Evolutionary conservation across 1,140 invertebrate species (phyloP).

Genomic region (Cardiocondyla obscurior): DNA sequence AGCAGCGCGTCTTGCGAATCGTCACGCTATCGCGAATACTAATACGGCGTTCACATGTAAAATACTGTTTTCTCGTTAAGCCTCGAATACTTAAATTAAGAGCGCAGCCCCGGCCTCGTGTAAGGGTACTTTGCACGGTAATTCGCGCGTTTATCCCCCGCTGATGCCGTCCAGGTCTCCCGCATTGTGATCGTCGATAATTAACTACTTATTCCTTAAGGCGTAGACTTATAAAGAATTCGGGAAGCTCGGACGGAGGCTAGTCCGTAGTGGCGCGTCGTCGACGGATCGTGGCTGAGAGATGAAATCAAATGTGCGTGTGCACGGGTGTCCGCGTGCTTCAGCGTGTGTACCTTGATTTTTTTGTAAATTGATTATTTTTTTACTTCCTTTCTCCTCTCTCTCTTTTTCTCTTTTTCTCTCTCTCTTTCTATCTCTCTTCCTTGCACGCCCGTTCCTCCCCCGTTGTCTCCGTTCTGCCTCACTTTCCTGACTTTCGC

Average conservation of each 20-base stretch:
- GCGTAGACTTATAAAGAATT: conserved; percentile 57
- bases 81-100: conserved; percentile 30
- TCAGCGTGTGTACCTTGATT: not conserved
- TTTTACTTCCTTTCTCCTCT: conserved; percentile 19
- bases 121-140: conserved; percentile 12
- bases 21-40: not conserved
- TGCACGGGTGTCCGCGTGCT: not conserved
- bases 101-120: not conserved
- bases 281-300: conserved; percentile 61
- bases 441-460: not conserved
- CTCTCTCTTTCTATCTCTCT: not conserved
- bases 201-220: conserved; percentile 59
- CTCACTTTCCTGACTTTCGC: conserved; percentile 49
- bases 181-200: not conserved
- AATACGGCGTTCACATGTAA: not conserved
- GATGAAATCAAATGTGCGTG: conserved; percentile 47
- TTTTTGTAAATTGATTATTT: conserved; percentile 49
- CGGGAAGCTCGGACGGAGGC: conserved; percentile 70
- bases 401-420: not conserved
- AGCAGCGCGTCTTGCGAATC: not conserved
- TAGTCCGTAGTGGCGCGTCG: conserved; percentile 70
- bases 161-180: conserved; percentile 13
- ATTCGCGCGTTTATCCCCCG: conserved; percentile 27
- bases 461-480: not conserved
- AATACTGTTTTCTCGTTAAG: conserved; percentile 45